phyloP scores from a whole-genome alignment of 2,888 invertebrate genomes.

The Allolobophora icterica region DNA sequence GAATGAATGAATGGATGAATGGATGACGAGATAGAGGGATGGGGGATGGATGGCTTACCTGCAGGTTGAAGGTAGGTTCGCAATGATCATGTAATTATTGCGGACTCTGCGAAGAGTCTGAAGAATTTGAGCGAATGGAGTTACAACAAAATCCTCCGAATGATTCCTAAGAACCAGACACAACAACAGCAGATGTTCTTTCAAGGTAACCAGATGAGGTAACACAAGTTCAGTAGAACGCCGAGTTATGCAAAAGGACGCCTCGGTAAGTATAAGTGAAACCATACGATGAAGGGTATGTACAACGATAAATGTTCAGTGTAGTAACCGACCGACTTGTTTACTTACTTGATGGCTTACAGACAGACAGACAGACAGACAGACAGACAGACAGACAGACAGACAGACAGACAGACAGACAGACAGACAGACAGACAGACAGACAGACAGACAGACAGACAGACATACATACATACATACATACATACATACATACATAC shows the following conservation, averaged over 20 bases:
- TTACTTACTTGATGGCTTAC: neutral
- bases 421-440: no score
- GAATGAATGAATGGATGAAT: neutral
- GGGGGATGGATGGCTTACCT: neutral
- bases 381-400: no score
- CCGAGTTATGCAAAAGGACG: neutral
- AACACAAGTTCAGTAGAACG: neutral
- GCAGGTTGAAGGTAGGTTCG: conserved; percentile 6
- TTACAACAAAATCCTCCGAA: conserved; percentile 14
- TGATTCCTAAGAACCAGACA: neutral
- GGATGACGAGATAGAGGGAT: neutral
- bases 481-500: neutral
- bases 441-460: no score
- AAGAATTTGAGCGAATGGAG: conserved; percentile 27
- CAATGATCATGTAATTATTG: conserved; percentile 26
- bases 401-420: no score
- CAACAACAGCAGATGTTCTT: neutral
- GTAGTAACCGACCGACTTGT: neutral
- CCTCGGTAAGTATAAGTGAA: neutral
- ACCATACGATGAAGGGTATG: neutral
- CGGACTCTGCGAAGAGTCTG: conserved; percentile 25
- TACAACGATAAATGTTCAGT: no score
- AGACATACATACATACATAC: neutral
- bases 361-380: no score
- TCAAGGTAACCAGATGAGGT: neutral